Evolutionary conservation across 2,888 invertebrate species (phyloP), one percentile per base, ranked within the genome.

Genomic region (Pterostichus madidus): DNA sequence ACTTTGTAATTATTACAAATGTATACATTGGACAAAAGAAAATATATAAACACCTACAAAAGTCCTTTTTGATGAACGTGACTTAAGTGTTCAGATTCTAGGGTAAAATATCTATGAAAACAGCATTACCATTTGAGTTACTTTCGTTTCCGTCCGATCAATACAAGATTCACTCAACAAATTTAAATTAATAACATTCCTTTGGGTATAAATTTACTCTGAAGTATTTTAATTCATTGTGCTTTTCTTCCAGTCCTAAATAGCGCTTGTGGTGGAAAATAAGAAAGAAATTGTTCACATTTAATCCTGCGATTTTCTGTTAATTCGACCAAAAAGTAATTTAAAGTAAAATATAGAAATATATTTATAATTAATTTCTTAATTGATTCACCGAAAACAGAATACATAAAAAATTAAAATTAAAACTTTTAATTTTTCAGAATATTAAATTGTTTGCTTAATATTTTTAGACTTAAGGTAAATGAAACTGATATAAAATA

Each of bases 111-210:
- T 49, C 8, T 10, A 11, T 49, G 6, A 49, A 2, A 11, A 10
- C 1, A 5, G 49, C 10, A 49, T 49, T 49, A 49, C 5, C 4
- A 49, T 49, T 49, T 13, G 5, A 49, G 49, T 39, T 49, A 5
- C 49, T 49, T 49, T 5, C 49, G 13, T 49, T 49, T 49, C n/a
- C 39, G 39, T 13, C n/a, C 17, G 59, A 59, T 59, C 59, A 59
- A 59, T 59, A 15, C 17, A 6, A 0, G 6, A 6, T 59, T 17
- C 59, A 6, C 2, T 59, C 59, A 59, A 59, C 59, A 59, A 59
- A 59, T 59, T 59, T 59, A 59, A 59, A 59, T 59, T 59, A 59
- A 59, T 59, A 59, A 59, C 31, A 59, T 59, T 59, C 59, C 59
- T 59, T 59, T 24, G 59, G 59, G 31, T 59, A 59, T 59, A 59